These are phyloP conservation scores for Invenusta paracnida DNA, from an alignment of 2,888 invertebrate genomes.

Conservation along the genomic window DNA sequence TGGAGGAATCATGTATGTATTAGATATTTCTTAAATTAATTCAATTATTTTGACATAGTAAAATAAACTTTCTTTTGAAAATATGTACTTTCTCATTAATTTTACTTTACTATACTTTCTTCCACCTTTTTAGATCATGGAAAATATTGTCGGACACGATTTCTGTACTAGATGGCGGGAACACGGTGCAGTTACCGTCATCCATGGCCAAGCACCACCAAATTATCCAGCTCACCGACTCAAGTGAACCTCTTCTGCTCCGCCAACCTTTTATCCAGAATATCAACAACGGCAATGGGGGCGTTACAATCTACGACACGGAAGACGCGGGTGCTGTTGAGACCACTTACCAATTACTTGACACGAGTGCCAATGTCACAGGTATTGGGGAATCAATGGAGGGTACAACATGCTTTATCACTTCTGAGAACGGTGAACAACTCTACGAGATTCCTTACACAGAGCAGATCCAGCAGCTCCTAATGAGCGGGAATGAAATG, in stretches of 20 bases:
- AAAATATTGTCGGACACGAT: conserved; percentile 1
- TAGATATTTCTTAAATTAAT: no score
- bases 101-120: no score
- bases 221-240: neutral
- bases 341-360: no score
- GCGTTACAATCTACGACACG: no score
- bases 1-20: no score
- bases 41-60: no score
- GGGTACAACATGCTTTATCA: neutral
- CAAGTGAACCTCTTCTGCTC: neutral
- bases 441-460: neutral
- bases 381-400: neutral
- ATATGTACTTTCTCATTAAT: no score
- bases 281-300: no score
- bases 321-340: no score
- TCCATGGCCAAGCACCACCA: neutral
- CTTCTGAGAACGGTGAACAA: neutral
- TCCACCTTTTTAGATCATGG: no score
- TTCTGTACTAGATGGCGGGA: neutral
- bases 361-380: neutral
- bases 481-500: conserved; percentile 6
- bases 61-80: no score
- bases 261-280: neutral
- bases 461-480: neutral
- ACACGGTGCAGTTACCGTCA: neutral